Evolutionary conservation across 2,113 vertebrate genomes (phyloP), one percentile per base, ranked within the genome.

Genomic region (Rattus norvegicus): DNA sequence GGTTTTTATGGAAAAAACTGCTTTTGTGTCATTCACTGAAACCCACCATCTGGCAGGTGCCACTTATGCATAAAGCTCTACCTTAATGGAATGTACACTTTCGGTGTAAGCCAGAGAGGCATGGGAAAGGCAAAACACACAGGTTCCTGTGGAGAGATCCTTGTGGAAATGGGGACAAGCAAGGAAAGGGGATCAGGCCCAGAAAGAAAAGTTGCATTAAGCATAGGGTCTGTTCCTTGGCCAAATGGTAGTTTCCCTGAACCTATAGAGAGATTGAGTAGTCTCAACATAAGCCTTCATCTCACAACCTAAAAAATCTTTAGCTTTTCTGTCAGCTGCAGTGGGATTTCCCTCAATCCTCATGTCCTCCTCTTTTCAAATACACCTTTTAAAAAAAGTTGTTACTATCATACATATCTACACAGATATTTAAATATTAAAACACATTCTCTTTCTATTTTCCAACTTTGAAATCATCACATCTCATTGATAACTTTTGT

Each of bases 11-110:
- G 13, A 43, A 12, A 16, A 87, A 88, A 67, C 49, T 4, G 39
- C 52, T 93, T 97, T 95, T 72, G 93, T 96, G 95, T 95, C 63
- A 56, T 95, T 96, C 77, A 95, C 72, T 96, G 96, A 95, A 95
- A 97, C 11, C 39, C 91, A 52, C 36, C 88, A 49, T 95, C 47
- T 91, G 16, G 63, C 77, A 20, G 69, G 47, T 33, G 43, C 77
- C 24, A 54, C 16, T 1, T 61, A 88, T 93, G 88, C 93, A 73
- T 79, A 81, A 67, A 61, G 3, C 24, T 92, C 61, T 86, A 20
- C 49, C 84, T 91, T 97, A 93, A 97, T 0, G 14, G 1, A 79
- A 4, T 93, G 3, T 24, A 93, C 96, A 13, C 39, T 93, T 59
- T 43, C 93, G 81, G 67, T 96, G 86, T 72, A 24, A 72, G 95